Conservation (phyloP, 2,888 invertebrate species). For the Penaeus monodon region DNA sequence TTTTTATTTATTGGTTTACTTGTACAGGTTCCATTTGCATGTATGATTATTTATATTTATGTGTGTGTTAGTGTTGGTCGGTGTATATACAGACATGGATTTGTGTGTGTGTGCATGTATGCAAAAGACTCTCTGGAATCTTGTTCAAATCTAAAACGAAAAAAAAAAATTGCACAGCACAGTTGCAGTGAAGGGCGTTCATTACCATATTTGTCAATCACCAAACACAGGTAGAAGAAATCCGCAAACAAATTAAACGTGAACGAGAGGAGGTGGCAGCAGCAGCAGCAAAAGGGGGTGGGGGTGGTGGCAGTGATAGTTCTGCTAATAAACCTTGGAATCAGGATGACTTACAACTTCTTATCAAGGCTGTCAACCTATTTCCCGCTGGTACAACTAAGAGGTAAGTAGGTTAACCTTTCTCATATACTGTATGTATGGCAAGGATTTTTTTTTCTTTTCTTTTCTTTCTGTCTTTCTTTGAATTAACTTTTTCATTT, state of each 20-base stretch:
- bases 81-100: too few relatives aligned
- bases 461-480: too few relatives aligned
- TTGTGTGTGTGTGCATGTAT: too few relatives aligned
- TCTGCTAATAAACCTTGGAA: conserved; percentile 80
- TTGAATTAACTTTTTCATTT: too few relatives aligned
- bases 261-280: conserved; percentile 75
- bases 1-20: too few relatives aligned
- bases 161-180: too few relatives aligned
- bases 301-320: conserved; percentile 71
- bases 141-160: too few relatives aligned
- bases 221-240: conserved; percentile 75
- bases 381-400: conserved; percentile 97
- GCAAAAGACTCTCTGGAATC: too few relatives aligned
- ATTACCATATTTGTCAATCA: conserved; percentile 68
- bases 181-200: not conserved
- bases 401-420: conserved; percentile 71
- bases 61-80: too few relatives aligned
- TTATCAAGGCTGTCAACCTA: conserved; percentile 96
- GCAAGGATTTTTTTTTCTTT: not conserved
- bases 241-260: conserved; percentile 82
- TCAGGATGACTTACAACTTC: conserved; percentile 85
- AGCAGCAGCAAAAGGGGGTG: conserved; percentile 69
- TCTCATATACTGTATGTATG: not conserved
- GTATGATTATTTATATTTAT: too few relatives aligned
- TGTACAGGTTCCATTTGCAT: too few relatives aligned